Conservation (phyloP, 2,113 vertebrate species). For the Galeopterus variegatus region DNA sequence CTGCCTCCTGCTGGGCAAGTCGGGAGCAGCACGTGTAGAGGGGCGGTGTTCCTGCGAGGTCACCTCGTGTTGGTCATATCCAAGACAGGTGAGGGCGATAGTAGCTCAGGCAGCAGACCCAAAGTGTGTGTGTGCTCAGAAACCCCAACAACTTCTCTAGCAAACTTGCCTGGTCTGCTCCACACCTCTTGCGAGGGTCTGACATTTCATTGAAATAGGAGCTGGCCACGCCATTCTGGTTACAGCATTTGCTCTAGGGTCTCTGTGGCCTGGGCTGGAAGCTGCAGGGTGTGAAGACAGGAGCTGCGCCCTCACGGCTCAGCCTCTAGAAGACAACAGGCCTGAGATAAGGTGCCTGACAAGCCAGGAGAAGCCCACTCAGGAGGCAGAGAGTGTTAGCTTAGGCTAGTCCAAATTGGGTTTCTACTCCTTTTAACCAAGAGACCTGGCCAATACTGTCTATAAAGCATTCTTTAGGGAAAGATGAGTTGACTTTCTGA, state of each 20-base stretch:
- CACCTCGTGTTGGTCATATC: accelerated
- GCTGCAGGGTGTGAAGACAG: neutral
- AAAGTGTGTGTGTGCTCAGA: neutral
- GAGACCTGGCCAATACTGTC: neutral
- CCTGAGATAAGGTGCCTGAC: neutral
- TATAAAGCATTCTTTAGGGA: neutral
- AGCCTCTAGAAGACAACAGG: neutral
- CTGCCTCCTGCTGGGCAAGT: slow-evolving; percentile 61
- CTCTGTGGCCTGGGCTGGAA: neutral
- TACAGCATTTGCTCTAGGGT: accelerated
- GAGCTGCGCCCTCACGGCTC: neutral
- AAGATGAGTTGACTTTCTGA: neutral
- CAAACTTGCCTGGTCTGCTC: neutral
- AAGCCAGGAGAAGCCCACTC: neutral
- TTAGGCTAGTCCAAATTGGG: neutral
- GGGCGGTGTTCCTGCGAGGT: accelerated
- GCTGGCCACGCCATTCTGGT: neutral
- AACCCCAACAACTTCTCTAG: neutral
- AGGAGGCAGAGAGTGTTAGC: neutral
- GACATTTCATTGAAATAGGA: neutral
- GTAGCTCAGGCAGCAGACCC: neutral
- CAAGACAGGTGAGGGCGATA: neutral
- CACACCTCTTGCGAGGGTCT: neutral
- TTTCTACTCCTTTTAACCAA: neutral
- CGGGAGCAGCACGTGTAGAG: neutral